These are phyloP conservation scores for Nemurella pictetii DNA, from an alignment of 2,888 invertebrate species.

Conservation along the genomic window DNA sequence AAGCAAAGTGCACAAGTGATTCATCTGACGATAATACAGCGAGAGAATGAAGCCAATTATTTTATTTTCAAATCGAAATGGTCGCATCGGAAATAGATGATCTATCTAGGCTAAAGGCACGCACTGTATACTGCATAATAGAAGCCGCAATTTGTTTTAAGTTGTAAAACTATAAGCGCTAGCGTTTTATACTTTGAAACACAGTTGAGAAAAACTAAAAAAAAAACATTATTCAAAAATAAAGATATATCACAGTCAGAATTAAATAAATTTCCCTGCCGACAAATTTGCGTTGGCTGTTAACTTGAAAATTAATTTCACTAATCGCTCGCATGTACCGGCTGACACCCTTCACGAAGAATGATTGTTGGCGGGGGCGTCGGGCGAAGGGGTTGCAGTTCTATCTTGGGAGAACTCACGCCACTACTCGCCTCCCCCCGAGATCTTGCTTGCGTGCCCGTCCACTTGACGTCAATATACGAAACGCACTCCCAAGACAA, in stretches of 20 bases:
- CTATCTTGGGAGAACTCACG: neutral
- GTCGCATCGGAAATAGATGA: neutral
- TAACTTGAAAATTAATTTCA: slow-evolving; percentile 2
- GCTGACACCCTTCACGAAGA: slow-evolving; percentile 15
- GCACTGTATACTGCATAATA: too few relatives aligned
- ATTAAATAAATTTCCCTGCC: neutral
- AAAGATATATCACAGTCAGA: neutral
- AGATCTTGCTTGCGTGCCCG: too few relatives aligned
- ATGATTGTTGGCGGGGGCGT: neutral
- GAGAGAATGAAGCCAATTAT: neutral
- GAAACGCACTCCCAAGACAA: neutral
- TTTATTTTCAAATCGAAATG: too few relatives aligned
- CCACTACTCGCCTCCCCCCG: too few relatives aligned
- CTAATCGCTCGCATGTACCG: slow-evolving; percentile 15
- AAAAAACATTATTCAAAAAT: neutral
- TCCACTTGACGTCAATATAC: neutral
- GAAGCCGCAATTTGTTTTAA: too few relatives aligned
- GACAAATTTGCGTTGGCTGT: neutral
- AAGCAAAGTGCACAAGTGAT: neutral
- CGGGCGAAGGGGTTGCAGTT: neutral
- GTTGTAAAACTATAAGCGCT: too few relatives aligned
- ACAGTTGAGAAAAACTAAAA: too few relatives aligned
- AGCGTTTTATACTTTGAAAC: too few relatives aligned
- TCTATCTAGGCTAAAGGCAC: too few relatives aligned
- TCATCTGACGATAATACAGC: neutral